Evolutionary conservation across 2,888 invertebrate species (phyloP), one percentile per base, ranked within the genome.

Genomic region (Alcis repandata): DNA sequence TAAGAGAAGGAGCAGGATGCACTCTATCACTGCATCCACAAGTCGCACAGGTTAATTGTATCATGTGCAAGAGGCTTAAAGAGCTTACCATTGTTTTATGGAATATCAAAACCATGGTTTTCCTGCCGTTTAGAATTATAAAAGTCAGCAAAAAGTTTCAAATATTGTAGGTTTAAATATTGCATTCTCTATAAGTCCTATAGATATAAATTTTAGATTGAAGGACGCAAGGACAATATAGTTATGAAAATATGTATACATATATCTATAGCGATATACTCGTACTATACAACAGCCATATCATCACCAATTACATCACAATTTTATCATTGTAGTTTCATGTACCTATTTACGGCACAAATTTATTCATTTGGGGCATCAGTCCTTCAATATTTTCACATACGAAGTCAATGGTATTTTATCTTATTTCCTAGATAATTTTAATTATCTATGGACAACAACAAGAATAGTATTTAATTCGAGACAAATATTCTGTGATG

Each of bases 231-330:
- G 48, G 17, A 62, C 33, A 67, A 41, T 22, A 32, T 56, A 27
- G 65, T 59, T 61, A 69, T 67, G 72, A 76, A 74, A 76, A 77
- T 68, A 77, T 74, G 74, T 54, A 67, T 68, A 77, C 68, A 77
- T 74, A 75, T 54, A 67, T 68, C 66, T 69, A 43, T 71, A 49
- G 63, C 63, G 54, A 56, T 74, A 62, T 66, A 71, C 70, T 70
- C n/a, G 70, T 70, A 72, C 67, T 70, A 71, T 70, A 73, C 67
- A 78, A 81, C 84, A 85, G 83, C 83, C 82, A 76, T 78, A 71
- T 74, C 72, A 85, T 80, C 82, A 83, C 82, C 72, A 64, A 11
- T 62, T 67, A 70, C 74, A 84, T 82, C 79, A 82, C 79, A 80
- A 69, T 27, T n/a, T 27, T 6, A 27, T 27, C 27, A 27, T 27